Base-by-base conservation (phyloP, 2,797 vertebrate genomes). In the Lepilemur septentrionalis region DNA sequence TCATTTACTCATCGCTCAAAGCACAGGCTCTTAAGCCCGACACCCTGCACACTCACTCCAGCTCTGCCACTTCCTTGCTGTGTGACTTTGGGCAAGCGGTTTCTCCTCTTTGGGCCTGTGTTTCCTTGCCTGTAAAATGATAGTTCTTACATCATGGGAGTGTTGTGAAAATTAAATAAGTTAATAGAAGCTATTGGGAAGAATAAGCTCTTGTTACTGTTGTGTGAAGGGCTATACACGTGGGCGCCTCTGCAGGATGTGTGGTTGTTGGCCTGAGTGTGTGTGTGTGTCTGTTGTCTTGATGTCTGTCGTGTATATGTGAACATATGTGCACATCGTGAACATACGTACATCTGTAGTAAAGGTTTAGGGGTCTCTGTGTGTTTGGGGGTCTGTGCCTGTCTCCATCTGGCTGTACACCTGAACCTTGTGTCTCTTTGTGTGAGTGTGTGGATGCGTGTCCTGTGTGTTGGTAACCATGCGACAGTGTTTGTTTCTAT, bases 81-180 rank as follows among this genome's bases (percentile, higher is more conserved):
- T 81, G 89, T 79, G 70, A 87, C 76, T 80, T 43, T 7, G 28
- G 80, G 50, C 23, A 25, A 65, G 32, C n/a, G n/a, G n/a, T 72
- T 63, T 80, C 20, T 75, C 32, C 48, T 84, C 52, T 91, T 93
- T 79, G 88, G 28, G 55, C 52, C n/a, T 93, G 28, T 1, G 3
- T 38, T 92, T 90, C 57, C 43, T 86, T 61, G 38, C 25, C 48
- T 81, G 22, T 75, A 23, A 81, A 91, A 80, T 38, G 43, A 57
- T 2, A 59, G 10, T 48, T 87, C 46, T 81, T 35, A 35, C 50
- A n/a, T 75, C 38, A 5, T 0, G 55, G 57, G 61, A 63, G 14
- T 22, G 22, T n/a, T 25, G 30, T 63, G 78, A 94, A 59, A 94
- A 91, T 73, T 7, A 81, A 91, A 32, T 3, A 67, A 61, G 63